phyloP scores from a whole-genome alignment of 2,797 vertebrate genomes.

The Danio albolineatus region DNA sequence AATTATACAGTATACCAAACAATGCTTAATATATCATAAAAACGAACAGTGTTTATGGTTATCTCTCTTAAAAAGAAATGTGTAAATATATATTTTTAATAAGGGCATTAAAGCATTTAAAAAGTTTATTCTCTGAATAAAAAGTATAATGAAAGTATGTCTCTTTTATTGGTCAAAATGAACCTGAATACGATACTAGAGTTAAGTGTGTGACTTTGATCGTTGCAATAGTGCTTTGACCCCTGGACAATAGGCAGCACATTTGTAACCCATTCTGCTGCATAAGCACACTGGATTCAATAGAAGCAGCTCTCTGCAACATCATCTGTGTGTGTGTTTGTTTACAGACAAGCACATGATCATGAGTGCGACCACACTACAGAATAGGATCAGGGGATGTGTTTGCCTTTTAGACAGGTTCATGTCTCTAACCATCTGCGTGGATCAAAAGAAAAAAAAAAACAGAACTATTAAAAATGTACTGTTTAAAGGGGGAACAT shows the following conservation, averaged over 20 bases:
- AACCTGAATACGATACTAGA: not conserved
- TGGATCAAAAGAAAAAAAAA: not conserved
- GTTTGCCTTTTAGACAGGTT: not conserved
- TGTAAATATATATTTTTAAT: too few relatives aligned
- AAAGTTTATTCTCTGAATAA: too few relatives aligned
- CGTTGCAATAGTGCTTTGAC: constrained; percentile 34
- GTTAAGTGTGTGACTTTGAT: constrained; percentile 13
- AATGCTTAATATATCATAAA: too few relatives aligned
- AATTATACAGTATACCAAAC: too few relatives aligned
- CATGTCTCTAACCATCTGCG: not conserved
- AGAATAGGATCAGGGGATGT: not conserved
- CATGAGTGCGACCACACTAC: constrained; percentile 5
- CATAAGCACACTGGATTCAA: constrained; percentile 63
- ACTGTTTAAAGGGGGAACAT: not conserved
- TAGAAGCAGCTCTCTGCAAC: constrained; percentile 54
- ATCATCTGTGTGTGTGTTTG: constrained; percentile 36
- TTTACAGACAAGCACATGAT: constrained; percentile 23
- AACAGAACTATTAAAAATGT: not conserved
- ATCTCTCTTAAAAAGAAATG: too few relatives aligned
- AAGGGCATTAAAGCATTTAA: too few relatives aligned
- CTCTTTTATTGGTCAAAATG: not conserved
- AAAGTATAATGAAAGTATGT: too few relatives aligned
- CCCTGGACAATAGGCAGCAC: constrained; percentile 60
- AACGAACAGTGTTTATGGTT: too few relatives aligned
- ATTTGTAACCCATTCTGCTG: constrained; percentile 62